phyloP scores from a whole-genome alignment of 1,140 invertebrate species.

The Rhyacophila brunnea region DNA sequence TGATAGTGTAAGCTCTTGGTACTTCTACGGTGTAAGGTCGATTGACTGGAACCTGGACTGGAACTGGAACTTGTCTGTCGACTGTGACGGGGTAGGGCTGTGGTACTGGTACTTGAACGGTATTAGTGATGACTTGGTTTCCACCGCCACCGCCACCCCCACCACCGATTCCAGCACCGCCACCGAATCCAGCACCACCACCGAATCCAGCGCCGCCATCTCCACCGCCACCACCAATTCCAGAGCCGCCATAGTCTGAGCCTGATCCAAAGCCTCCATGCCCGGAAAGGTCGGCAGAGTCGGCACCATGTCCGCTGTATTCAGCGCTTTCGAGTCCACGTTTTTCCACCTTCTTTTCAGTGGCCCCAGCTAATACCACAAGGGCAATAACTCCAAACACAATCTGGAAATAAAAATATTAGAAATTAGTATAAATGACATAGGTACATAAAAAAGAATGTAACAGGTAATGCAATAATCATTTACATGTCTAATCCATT shows the following conservation, averaged over 20 bases:
- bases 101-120: conserved; percentile 19
- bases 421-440: no score
- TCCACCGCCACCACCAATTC: background rate
- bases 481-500: no score
- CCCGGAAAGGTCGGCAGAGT: background rate
- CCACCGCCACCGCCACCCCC: background rate
- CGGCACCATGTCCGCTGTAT: conserved; percentile 11
- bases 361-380: conserved; percentile 14
- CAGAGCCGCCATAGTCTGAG: background rate
- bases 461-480: no score
- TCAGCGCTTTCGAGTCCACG: conserved; percentile 26
- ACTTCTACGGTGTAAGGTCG: conserved; percentile 22
- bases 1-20: conserved; percentile 38
- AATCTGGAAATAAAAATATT: conserved; percentile 7
- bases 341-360: conserved; percentile 26
- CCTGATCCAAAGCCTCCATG: background rate
- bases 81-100: conserved; percentile 24
- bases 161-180: background rate
- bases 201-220: background rate
- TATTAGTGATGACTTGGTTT: conserved; percentile 27
- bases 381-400: conserved; percentile 10
- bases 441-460: no score
- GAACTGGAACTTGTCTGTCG: conserved; percentile 19
- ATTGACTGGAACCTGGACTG: conserved; percentile 27
- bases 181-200: background rate